Conservation (phyloP, 2,113 vertebrate species). For the Trogon surrucura region DNA sequence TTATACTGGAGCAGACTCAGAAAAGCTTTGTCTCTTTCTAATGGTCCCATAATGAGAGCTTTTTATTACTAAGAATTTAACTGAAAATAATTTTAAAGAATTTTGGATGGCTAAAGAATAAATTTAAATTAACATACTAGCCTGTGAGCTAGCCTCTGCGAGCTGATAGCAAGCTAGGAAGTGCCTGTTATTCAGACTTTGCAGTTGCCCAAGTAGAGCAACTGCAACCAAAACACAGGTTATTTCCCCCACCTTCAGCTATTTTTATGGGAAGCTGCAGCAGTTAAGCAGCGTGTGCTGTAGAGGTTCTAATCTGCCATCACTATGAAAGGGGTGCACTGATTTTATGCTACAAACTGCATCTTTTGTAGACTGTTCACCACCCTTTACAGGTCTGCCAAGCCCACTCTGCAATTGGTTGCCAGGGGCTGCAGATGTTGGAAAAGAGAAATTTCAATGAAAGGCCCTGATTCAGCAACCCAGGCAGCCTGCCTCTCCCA, state of each 20-base stretch:
- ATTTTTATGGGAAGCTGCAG: not conserved
- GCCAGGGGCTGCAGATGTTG: conserved; percentile 71
- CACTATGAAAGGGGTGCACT: not conserved
- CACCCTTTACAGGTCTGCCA: conserved; percentile 60
- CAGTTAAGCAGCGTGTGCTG: not conserved
- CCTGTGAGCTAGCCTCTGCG: not conserved
- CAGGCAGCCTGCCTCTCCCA: conserved; percentile 59
- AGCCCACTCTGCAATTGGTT: conserved; percentile 45
- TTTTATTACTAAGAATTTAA: not conserved
- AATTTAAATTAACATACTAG: not conserved
- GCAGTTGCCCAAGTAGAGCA: not conserved
- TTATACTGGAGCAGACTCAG: not conserved
- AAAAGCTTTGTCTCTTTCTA: not conserved
- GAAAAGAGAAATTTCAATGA: conserved; percentile 74
- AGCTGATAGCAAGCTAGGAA: not conserved
- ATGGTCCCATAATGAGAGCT: not conserved
- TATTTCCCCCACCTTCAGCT: not conserved
- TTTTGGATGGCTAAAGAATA: not conserved
- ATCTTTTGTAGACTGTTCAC: conserved; percentile 52
- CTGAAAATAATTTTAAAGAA: not conserved
- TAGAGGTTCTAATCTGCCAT: not conserved
- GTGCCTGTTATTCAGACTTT: not conserved
- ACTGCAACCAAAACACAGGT: not conserved
- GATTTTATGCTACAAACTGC: conserved; percentile 37
- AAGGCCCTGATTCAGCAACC: conserved; percentile 79